These are phyloP conservation scores for Micrasema longulum DNA, from an alignment of 1,140 invertebrate species.

Conservation along the genomic window DNA sequence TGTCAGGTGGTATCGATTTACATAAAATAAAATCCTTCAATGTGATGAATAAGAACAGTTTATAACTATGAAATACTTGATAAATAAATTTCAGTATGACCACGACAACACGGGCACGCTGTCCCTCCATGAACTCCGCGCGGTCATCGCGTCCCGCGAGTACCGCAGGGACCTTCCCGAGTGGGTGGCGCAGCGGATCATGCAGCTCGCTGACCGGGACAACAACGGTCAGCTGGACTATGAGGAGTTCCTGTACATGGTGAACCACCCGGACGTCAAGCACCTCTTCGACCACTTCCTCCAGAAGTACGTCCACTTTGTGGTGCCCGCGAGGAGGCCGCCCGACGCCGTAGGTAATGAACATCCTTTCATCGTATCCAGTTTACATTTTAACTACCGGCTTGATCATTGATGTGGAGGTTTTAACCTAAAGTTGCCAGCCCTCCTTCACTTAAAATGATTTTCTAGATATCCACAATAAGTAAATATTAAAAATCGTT, in stretches of 20 bases:
- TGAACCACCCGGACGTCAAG: conserved; percentile 73
- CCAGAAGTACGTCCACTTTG: conserved; percentile 67
- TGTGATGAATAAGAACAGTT: too few relatives aligned
- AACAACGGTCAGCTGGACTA: conserved; percentile 80
- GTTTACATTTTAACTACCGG: too few relatives aligned
- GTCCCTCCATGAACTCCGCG: conserved; percentile 76
- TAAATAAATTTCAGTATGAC: conserved; percentile 81
- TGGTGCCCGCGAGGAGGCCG: conserved; percentile 63
- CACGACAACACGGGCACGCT: conserved; percentile 80
- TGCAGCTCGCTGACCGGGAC: conserved; percentile 78
- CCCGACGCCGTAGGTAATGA: conserved; percentile 23
- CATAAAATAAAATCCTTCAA: too few relatives aligned
- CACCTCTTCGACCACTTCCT: conserved; percentile 71
- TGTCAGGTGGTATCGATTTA: too few relatives aligned
- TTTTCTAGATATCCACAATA: too few relatives aligned
- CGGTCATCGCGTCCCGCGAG: conserved; percentile 72
- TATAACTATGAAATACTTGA: too few relatives aligned
- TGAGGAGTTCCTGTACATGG: conserved; percentile 84
- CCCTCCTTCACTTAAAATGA: too few relatives aligned
- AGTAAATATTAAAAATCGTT: too few relatives aligned
- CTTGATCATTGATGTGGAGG: too few relatives aligned
- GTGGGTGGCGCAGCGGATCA: conserved; percentile 77
- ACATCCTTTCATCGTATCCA: too few relatives aligned
- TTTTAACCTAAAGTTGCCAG: too few relatives aligned
- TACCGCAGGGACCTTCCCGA: conserved; percentile 79